Conservation (phyloP, 2,113 vertebrate genomes). For the Oreochromis tanganicae region DNA sequence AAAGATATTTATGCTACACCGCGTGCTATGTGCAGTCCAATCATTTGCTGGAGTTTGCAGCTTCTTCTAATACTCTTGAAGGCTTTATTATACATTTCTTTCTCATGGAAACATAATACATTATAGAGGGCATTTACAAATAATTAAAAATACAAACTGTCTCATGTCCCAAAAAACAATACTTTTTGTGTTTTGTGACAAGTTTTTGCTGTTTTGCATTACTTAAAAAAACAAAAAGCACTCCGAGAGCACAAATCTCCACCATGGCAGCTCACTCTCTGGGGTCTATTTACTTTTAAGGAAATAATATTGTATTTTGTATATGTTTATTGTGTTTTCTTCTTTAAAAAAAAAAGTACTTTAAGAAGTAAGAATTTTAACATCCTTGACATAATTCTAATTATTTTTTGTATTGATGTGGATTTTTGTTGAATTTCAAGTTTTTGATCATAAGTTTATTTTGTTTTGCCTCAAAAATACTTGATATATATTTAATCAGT, state of each 20-base stretch:
- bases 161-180: no score
- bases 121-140: no score
- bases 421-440: not conserved
- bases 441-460: not conserved
- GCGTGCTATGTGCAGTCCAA: no score
- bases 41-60: not conserved
- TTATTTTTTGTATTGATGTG: not conserved
- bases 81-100: not conserved
- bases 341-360: accelerated
- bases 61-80: not conserved
- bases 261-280: not conserved
- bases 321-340: not conserved
- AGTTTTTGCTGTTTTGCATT: not conserved
- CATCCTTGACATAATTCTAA: not conserved
- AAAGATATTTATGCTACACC: not conserved
- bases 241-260: accelerated
- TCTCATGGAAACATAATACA: no score
- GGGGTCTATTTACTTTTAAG: not conserved
- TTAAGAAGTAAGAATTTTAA: not conserved
- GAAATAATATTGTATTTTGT: not conserved
- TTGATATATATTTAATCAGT: not conserved
- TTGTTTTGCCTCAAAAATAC: not conserved
- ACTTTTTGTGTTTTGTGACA: not conserved
- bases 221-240: not conserved
- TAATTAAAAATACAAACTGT: no score